Percentiles rank a stretch among this genome's conserved stretches.
Conservation (phyloP, 2,888 invertebrate species). For the Rotaria macrura region DNA sequence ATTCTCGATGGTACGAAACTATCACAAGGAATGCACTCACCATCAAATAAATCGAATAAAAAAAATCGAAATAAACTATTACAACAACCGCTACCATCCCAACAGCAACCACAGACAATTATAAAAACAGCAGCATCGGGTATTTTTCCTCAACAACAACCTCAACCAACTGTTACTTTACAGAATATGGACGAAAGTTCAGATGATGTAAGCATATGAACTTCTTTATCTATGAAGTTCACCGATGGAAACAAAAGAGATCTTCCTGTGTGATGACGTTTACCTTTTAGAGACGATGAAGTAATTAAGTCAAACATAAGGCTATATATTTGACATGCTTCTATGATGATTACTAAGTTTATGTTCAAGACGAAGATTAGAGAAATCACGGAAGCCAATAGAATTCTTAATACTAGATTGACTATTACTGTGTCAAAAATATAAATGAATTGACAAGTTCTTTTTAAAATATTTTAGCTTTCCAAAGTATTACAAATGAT, state of each 20-base stretch:
- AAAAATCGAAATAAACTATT: not conserved
- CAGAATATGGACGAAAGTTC: not conserved
- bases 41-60: not conserved
- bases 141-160: not conserved
- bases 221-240: too few relatives aligned
- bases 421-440: too few relatives aligned
- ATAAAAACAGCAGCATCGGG: not conserved
- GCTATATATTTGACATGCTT: too few relatives aligned
- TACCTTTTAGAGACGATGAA: too few relatives aligned
- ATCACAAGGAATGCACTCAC: not conserved
- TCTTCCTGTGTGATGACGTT: too few relatives aligned
- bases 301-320: too few relatives aligned
- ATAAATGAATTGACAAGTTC: too few relatives aligned
- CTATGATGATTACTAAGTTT: too few relatives aligned
- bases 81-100: not conserved
- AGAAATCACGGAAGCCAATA: too few relatives aligned
- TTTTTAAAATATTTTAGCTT: not conserved
- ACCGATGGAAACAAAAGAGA: too few relatives aligned
- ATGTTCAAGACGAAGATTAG: too few relatives aligned
- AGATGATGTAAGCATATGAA: not conserved
- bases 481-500: constrained; percentile 10
- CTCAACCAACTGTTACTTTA: not conserved
- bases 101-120: not conserved
- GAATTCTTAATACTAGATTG: too few relatives aligned
- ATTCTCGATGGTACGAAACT: not conserved